phyloP scores from a whole-genome alignment of 37 sponge, comb jelly and placozoan species.

The Theonella swinhoei region DNA sequence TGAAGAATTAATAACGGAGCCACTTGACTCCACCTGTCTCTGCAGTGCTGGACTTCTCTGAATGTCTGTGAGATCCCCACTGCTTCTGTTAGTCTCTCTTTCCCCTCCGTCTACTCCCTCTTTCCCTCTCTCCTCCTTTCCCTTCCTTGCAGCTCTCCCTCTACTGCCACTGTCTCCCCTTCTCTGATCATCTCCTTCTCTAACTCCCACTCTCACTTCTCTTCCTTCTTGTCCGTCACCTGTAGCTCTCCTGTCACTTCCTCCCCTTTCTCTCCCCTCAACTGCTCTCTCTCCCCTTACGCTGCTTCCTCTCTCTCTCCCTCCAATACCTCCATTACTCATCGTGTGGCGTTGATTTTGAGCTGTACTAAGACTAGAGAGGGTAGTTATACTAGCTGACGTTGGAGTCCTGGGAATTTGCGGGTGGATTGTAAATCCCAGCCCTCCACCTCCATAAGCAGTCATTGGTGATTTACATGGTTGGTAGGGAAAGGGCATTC shows the following conservation, averaged over 20 bases:
- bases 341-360: neutral
- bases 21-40: neutral
- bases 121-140: neutral
- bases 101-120: neutral
- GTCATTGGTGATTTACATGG: conserved; percentile 23
- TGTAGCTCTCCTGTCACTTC: neutral
- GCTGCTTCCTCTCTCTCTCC: neutral
- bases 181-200: neutral
- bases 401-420: neutral
- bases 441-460: neutral
- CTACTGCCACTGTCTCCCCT: too few relatives aligned
- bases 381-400: neutral
- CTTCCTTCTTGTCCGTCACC: neutral
- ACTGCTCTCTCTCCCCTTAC: neutral
- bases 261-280: neutral
- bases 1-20: neutral
- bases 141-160: neutral
- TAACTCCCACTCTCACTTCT: neutral
- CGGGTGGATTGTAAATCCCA: neutral
- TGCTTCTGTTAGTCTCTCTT: neutral
- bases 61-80: neutral
- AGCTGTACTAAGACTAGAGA: neutral
- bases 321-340: neutral
- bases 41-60: neutral
- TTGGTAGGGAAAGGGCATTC: conserved; percentile 9